Evolutionary conservation across 2,888 invertebrate species (phyloP).

Genomic region (Aspidiotus rigidus): DNA sequence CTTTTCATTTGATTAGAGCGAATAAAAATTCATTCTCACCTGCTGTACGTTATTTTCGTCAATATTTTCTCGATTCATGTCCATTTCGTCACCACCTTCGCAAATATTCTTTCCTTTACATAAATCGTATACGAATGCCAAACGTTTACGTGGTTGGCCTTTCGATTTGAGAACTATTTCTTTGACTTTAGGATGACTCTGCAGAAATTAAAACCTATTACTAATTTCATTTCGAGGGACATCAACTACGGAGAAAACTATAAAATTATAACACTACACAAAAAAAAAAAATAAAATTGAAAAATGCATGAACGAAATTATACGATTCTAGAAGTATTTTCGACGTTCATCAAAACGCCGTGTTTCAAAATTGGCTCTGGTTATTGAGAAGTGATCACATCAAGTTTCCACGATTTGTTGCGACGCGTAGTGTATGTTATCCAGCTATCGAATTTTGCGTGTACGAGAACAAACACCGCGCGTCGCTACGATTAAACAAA

Average conservation of each 20-base stretch:
- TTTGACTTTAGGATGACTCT: constrained; percentile 84
- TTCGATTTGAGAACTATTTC: constrained; percentile 93
- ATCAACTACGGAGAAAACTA: background rate
- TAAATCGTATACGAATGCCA: constrained; percentile 92
- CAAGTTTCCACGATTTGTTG: no score
- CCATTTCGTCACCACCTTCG: constrained; percentile 97
- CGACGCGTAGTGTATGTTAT: no score
- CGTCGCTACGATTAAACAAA: no score
- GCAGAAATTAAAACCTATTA: constrained; percentile 40
- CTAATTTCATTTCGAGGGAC: background rate
- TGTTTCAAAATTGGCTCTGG: no score
- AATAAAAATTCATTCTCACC: constrained; percentile 34
- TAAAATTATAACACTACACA: background rate
- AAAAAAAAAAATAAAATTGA: constrained; percentile 16
- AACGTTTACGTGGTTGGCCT: constrained; percentile 86
- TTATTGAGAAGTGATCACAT: no score
- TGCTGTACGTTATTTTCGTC: constrained; percentile 39
- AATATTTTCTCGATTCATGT: constrained; percentile 58
- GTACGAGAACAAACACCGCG: no score
- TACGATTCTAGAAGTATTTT: no score
- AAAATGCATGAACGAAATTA: no score
- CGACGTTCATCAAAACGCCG: no score
- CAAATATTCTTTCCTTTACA: constrained; percentile 98
- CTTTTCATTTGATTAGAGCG: background rate
- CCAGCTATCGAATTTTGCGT: no score